Evolutionary conservation across 2,113 vertebrate genomes (phyloP), one percentile per base, ranked within the genome.

Genomic region (Argyrosomus japonicus): DNA sequence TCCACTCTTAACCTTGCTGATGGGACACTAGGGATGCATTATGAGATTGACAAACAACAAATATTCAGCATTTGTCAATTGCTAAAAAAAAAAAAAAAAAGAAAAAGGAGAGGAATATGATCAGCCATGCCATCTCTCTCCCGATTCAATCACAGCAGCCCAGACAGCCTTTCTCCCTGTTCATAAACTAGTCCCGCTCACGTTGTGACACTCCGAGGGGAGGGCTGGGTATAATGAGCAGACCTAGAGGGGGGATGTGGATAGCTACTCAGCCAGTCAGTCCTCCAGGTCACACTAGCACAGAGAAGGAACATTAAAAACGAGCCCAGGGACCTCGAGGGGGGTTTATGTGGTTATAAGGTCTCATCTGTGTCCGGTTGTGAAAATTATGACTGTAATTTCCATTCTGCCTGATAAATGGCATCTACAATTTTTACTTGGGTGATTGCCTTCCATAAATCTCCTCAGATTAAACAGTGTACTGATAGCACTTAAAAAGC

Each of bases 361-460:
- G 85, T 78, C 84, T 96, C 72, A 94, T 95, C 94, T 95, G 87
- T 93, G 81, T 77, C 93, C 70, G 60, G 89, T 87, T 56, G 89
- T 88, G 92, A 94, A 96, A 96, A 96, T 95, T 94, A 96, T 95
- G 88, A 85, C 81, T 96, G 95, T 95, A 95, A 96, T 97, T 96
- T 96, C 94, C 82, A 86, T 93, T 93, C 87, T 84, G 87, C 83
- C 88, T 96, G 96, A 97, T 95, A 94, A 94, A 94, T 90, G 95
- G 89, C 87, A 93, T 95, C 36, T 82, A 69, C 58, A 53, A 69
- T 91, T 96, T 94, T 95, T 94, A 94, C 95, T 95, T 84, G 86
- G 91, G 93, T 86, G 93, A 93, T 94, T 95, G 83, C 92, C 85
- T 90, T 91, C 93, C 90, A 96, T 96, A 97, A 96, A 96, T 96